phyloP scores from a whole-genome alignment of 2,888 invertebrate genomes.

The Melieria picta region DNA sequence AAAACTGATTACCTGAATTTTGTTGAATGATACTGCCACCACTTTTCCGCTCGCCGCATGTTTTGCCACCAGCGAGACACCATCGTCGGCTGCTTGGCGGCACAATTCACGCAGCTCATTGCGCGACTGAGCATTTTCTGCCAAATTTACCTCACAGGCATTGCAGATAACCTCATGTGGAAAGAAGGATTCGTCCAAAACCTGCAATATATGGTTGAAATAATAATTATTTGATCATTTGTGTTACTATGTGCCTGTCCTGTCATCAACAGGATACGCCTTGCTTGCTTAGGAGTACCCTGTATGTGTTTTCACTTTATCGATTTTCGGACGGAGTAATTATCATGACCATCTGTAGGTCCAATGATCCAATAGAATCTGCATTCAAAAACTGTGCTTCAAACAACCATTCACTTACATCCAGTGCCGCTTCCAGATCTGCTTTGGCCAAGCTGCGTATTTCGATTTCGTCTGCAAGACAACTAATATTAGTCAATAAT shows the following conservation, averaged over 20 bases:
- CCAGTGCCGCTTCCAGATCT: constrained; percentile 71
- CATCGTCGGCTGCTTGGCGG: constrained; percentile 71
- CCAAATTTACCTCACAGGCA: constrained; percentile 70
- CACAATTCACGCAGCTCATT: constrained; percentile 73
- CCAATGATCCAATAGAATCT: neutral
- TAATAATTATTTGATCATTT: neutral
- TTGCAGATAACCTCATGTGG: constrained; percentile 71
- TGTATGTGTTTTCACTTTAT: neutral
- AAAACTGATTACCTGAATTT: constrained; percentile 70
- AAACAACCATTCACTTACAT: constrained; percentile 62
- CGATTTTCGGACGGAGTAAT: neutral
- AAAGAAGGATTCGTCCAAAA: constrained; percentile 67
- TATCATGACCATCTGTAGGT: neutral
- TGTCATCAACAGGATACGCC: neutral
- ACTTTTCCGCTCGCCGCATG: constrained; percentile 69
- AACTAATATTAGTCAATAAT: neutral
- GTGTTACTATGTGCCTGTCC: neutral
- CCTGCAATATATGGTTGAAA: constrained; percentile 63
- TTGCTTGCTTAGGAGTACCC: neutral
- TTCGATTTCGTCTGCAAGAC: constrained; percentile 68
- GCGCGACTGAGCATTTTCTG: constrained; percentile 68
- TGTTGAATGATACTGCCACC: constrained; percentile 74
- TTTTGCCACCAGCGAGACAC: constrained; percentile 73
- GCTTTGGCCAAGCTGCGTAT: constrained; percentile 70
- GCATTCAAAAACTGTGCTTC: neutral